phyloP scores from a whole-genome alignment of 2,113 vertebrate genomes.

The Limnothrissa miodon region DNA sequence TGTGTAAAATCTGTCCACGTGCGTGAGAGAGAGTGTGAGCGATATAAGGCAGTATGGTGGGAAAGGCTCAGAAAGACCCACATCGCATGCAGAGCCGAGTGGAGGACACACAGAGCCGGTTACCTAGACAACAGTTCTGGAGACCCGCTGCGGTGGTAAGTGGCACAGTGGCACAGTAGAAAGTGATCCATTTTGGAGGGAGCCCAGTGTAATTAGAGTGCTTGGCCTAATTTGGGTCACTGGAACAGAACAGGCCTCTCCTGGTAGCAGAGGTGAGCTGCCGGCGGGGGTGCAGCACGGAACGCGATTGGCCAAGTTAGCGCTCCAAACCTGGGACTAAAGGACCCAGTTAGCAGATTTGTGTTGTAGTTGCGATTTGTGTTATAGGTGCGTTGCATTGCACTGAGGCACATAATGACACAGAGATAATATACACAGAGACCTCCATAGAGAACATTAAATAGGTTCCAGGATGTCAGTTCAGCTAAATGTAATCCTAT shows the following conservation, averaged over 20 bases:
- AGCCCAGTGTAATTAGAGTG: not conserved
- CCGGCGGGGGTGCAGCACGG: not conserved
- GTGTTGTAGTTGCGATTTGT: not conserved
- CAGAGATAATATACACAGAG: not conserved
- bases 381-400: no score
- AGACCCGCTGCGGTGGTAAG: not conserved
- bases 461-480: not conserved
- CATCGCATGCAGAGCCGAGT: not conserved
- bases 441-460: not conserved
- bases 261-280: not conserved
- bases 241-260: slow-evolving; percentile 6
- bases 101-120: slow-evolving; percentile 27
- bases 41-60: not conserved
- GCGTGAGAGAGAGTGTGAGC: not conserved
- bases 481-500: not conserved
- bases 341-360: not conserved
- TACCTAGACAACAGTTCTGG: slow-evolving; percentile 29
- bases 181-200: not conserved
- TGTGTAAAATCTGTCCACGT: not conserved
- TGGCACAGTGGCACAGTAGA: slow-evolving; percentile 19
- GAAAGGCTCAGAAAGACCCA: not conserved
- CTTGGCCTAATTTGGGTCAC: not conserved
- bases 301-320: not conserved
- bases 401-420: not conserved
- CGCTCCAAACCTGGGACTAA: not conserved